A percentile compares a stretch with the other conserved stretches of the same genome.
phyloP scores from a whole-genome alignment of 1,140 invertebrate genomes.

The Oedothorax gibbosus region DNA sequence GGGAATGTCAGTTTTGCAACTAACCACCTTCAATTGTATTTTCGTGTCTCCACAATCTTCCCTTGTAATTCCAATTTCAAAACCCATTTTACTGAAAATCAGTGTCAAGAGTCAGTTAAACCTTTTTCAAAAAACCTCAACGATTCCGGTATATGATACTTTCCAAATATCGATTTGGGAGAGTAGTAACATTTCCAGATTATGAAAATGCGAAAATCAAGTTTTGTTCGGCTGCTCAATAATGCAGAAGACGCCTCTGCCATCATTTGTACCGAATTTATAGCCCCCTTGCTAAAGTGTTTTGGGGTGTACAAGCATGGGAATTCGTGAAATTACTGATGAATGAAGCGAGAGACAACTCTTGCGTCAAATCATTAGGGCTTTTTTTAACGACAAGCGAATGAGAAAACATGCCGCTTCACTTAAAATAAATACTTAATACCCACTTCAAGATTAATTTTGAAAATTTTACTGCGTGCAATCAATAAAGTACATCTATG shows the following conservation, averaged over 20 bases:
- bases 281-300: not conserved
- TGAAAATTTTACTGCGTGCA: too few relatives aligned
- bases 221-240: slow-evolving; percentile 30
- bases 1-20: too few relatives aligned
- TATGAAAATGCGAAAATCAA: slow-evolving; percentile 50
- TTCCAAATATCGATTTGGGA: slow-evolving; percentile 7
- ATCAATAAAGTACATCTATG: too few relatives aligned
- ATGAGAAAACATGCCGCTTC: slow-evolving; percentile 30
- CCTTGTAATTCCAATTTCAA: too few relatives aligned
- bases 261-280: slow-evolving; percentile 42
- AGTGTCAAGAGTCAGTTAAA: too few relatives aligned
- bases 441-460: too few relatives aligned
- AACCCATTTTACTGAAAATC: too few relatives aligned
- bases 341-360: slow-evolving; percentile 29
- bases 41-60: too few relatives aligned
- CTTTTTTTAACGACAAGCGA: slow-evolving; percentile 5
- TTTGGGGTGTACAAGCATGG: slow-evolving; percentile 42
- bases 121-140: too few relatives aligned
- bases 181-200: not conserved
- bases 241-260: slow-evolving; percentile 45
- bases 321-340: slow-evolving; percentile 54
- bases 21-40: too few relatives aligned
- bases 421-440: slow-evolving; percentile 36
- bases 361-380: slow-evolving; percentile 15
- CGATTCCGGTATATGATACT: slow-evolving; percentile 10